Conservation (phyloP, 2,113 vertebrate genomes). For the Strix uralensis region DNA sequence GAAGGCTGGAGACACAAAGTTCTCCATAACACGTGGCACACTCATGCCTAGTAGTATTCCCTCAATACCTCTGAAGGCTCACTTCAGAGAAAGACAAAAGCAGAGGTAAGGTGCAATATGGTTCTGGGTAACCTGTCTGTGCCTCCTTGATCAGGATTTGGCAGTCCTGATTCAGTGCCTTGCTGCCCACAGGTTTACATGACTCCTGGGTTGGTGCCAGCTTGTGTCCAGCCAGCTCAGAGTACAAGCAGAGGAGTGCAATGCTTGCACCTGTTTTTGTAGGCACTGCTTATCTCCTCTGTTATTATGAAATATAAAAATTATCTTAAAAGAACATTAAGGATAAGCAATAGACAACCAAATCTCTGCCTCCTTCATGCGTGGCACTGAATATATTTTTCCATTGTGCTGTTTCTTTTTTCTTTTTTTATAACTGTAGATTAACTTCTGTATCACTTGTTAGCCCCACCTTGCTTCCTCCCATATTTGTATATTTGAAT, state of each 20-base stretch:
- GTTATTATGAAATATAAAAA: not conserved
- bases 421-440: not conserved
- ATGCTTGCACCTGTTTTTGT: not conserved
- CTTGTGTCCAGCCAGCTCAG: not conserved
- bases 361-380: not conserved
- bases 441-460: slow-evolving; percentile 33
- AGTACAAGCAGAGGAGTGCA: not conserved
- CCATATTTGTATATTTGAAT: slow-evolving; percentile 45
- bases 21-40: accelerated
- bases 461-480: slow-evolving; percentile 35
- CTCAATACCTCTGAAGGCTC: not conserved
- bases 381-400: not conserved
- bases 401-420: not conserved
- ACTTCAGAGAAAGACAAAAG: not conserved
- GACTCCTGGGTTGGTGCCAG: not conserved
- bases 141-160: not conserved
- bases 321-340: not conserved
- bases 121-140: not conserved
- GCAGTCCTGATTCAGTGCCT: not conserved
- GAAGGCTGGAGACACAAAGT: not conserved
- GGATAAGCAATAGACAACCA: not conserved
- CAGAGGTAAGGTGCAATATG: not conserved
- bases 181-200: not conserved
- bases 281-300: not conserved
- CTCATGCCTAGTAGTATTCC: not conserved